Conservation (phyloP, 2,888 invertebrate genomes). For the Tipula helvola region DNA sequence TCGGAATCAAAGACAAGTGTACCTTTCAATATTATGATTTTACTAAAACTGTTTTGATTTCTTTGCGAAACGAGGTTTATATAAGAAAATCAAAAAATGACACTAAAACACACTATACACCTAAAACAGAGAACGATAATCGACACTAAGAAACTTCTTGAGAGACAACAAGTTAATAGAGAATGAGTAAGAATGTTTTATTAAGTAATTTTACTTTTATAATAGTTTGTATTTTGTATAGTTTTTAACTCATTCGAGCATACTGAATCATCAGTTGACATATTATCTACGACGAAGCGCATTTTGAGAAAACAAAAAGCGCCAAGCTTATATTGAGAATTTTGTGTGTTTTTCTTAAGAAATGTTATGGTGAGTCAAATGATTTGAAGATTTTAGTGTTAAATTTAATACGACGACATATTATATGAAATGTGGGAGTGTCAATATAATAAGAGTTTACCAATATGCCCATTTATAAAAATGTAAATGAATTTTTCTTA, state of each 20-base stretch:
- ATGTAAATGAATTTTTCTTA: neutral
- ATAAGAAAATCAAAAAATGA: neutral
- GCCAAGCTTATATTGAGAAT: neutral
- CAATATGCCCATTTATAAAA: neutral
- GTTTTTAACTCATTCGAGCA: neutral
- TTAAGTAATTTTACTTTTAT: neutral
- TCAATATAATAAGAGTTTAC: neutral
- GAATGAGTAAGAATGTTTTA: neutral
- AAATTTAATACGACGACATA: neutral
- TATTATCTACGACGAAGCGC: neutral
- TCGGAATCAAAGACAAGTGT: neutral
- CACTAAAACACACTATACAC: neutral
- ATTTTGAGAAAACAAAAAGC: neutral
- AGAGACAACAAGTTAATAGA: neutral
- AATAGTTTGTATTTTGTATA: neutral
- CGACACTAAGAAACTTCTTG: neutral
- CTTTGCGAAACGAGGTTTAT: neutral
- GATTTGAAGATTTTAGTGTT: neutral
- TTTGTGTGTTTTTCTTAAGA: neutral
- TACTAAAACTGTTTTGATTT: neutral
- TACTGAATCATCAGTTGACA: neutral
- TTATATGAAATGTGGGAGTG: neutral
- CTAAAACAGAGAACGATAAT: neutral
- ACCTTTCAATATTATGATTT: conserved; percentile 6
- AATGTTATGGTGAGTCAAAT: neutral